Percentiles rank a stretch among this genome's conserved stretches.
Evolutionary conservation across 1,140 invertebrate species (phyloP).

Genomic region (Mycetomoellerius zeteki): DNA sequence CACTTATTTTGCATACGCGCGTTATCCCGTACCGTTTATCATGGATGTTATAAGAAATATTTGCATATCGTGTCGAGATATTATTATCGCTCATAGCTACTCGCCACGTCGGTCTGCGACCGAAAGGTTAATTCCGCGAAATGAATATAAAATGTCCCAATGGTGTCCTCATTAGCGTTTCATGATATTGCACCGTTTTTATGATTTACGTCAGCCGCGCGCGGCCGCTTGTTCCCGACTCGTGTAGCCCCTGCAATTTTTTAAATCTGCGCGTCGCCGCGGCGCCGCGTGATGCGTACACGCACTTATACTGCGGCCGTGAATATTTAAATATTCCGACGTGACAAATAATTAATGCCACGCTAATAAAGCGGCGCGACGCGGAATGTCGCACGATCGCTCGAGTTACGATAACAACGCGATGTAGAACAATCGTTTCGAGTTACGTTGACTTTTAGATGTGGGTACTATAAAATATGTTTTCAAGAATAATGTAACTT

Average conservation of each 20-base stretch:
- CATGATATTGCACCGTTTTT: conserved; percentile 77
- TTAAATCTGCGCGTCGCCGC: conserved; percentile 68
- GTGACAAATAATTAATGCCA: conserved; percentile 68
- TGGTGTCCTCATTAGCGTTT: conserved; percentile 75
- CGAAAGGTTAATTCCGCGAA: conserved; percentile 75
- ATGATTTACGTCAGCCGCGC: conserved; percentile 67
- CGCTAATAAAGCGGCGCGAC: conserved; percentile 60
- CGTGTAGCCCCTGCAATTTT: conserved; percentile 68
- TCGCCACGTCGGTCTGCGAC: conserved; percentile 69
- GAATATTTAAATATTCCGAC: conserved; percentile 74
- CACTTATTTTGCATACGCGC: conserved; percentile 2
- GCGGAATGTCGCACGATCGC: conserved; percentile 20
- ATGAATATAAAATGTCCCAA: conserved; percentile 78
- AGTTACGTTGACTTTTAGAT: conserved; percentile 13
- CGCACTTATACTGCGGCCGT: conserved; percentile 45
- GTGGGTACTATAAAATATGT: neutral
- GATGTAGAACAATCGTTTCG: conserved; percentile 18
- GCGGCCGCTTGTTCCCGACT: conserved; percentile 61
- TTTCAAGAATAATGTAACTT: neutral
- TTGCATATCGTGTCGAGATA: conserved; percentile 65
- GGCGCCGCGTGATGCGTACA: conserved; percentile 51
- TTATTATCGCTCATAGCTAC: conserved; percentile 72
- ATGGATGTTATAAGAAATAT: conserved; percentile 55
- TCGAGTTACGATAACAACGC: conserved; percentile 3
- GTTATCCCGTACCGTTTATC: conserved; percentile 18